Evolutionary conservation across 1,140 invertebrate species (phyloP), one percentile per base, ranked within the genome.

Genomic region (Arctopsyche grandis): DNA sequence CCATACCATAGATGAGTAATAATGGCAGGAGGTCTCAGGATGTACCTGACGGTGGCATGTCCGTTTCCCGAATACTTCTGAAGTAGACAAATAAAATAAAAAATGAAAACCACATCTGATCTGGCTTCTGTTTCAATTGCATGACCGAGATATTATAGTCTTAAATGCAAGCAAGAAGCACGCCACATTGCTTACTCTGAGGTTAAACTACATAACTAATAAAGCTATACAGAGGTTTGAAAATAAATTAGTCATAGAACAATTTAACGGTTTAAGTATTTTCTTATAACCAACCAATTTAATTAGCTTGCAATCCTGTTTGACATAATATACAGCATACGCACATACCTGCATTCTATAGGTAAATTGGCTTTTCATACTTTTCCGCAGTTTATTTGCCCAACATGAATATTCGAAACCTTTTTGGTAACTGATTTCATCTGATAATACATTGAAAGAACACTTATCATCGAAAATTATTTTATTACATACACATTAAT

Each of bases 101-200:
- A n/a, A n/a, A n/a, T n/a, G n/a, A 71, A 44, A 19, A 71, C 14
- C 14, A 80, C 75, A 63, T 69, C 56, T 38, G 58, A 79, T 79
- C 79, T 76, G 74, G 79, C 43, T 80, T 80, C 79, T 80, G 75
- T 77, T 80, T 60, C 69, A 60, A 76, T 69, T n/a, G 60, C 5
- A 48, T 44, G 12, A 14, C 63, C 63, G 48, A 58, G 48, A 26
- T 60, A 58, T 75, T 21, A 48, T 22, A 43, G n/a, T 21, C 21
- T 12, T 4, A 16, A 16, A 21, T 16, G 52, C 52, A 16, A 4
- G 10, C 14, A 21, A 21, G 14, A 21, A n/a, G 52, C 52, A 69
- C 10, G 16, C 70, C 70, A 74, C 70, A 74, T 74, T 74, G 70
- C 70, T 56, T 9, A 26, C 14, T 43, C 3, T 22, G 21, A 7